phyloP scores from a whole-genome alignment of 2,888 invertebrate species.

The Saturnia japonica region DNA sequence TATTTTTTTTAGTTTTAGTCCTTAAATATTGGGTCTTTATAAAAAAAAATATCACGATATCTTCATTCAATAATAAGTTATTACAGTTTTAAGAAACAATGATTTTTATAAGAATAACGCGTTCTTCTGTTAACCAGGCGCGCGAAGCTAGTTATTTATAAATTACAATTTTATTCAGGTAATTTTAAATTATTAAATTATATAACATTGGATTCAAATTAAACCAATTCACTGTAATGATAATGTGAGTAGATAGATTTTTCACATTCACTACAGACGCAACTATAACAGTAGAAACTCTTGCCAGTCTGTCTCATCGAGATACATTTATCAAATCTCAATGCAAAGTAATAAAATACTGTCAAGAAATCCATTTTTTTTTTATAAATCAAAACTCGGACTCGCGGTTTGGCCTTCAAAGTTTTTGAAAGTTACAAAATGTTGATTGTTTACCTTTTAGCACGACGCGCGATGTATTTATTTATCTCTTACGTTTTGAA shows the following conservation, averaged over 20 bases:
- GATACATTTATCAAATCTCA: background rate
- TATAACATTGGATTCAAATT: background rate
- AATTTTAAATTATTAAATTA: background rate
- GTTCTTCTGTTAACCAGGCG: no score
- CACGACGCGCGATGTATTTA: background rate
- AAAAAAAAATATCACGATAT: no score
- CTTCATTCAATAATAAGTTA: no score
- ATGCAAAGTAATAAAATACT: background rate
- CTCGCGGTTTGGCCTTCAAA: background rate
- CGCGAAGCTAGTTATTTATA: no score
- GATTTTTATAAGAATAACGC: no score
- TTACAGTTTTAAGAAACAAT: no score
- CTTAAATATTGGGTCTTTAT: no score
- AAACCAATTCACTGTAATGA: background rate
- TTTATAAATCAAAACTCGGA: background rate
- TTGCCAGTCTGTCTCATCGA: background rate
- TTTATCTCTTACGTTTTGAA: constrained; percentile 2
- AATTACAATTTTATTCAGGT: background rate
- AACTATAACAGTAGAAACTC: background rate
- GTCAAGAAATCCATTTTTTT: background rate
- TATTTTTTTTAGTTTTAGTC: no score
- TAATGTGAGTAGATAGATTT: no score
- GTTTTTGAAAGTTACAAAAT: constrained; percentile 4
- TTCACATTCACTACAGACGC: no score
- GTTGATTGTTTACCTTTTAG: background rate